Conservation (phyloP, 2,797 vertebrate species). For the Iguana delicatissima region DNA sequence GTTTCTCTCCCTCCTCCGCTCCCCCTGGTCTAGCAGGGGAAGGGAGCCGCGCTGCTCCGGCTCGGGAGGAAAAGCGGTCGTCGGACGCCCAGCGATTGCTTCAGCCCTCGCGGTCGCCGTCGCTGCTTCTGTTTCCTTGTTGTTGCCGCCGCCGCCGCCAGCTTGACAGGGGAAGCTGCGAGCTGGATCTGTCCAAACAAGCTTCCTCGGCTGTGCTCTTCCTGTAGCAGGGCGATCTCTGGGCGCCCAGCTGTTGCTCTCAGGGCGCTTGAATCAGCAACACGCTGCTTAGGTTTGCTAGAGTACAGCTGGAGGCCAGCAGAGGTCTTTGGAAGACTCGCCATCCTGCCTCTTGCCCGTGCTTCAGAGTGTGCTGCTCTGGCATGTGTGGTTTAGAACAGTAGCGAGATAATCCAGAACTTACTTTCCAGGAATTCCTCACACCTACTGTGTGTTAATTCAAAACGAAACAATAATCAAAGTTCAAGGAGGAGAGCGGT, state of each 20-base stretch:
- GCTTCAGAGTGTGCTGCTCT: too few species aligned
- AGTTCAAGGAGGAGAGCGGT: neutral
- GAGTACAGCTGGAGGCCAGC: too few species aligned
- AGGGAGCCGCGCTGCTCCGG: neutral
- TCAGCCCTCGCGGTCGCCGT: neutral
- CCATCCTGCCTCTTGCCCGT: too few species aligned
- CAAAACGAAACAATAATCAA: neutral
- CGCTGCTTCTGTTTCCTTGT: neutral
- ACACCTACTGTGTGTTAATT: accelerated
- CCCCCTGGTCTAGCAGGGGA: neutral
- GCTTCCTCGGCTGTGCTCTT: neutral
- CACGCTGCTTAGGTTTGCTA: neutral
- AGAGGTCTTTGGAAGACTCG: neutral
- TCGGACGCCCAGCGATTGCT: neutral
- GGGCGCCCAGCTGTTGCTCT: too few species aligned
- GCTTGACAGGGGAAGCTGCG: neutral
- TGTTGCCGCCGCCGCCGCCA: neutral
- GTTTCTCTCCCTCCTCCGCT: neutral
- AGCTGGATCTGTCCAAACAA: neutral
- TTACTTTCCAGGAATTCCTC: neutral
- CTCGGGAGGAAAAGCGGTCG: neutral
- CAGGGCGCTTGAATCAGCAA: neutral
- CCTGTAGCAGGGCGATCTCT: neutral
- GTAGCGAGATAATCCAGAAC: too few species aligned
- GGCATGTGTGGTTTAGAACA: too few species aligned